Percentiles rank a stretch among this genome's conserved stretches.
Conservation (phyloP, 2,113 vertebrate species). For the Erpornis zantholeuca region DNA sequence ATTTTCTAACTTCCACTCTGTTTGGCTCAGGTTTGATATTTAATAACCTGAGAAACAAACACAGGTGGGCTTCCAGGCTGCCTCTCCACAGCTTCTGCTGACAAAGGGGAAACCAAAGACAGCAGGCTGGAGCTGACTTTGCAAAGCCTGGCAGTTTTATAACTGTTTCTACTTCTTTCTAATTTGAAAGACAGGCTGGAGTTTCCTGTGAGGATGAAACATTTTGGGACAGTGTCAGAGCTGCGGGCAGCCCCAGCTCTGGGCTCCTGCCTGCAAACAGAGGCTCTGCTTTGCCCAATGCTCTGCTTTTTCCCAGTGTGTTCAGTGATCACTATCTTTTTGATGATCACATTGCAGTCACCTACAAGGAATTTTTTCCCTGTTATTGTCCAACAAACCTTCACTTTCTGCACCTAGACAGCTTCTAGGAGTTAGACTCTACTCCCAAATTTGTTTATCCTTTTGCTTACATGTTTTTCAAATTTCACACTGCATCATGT, state of each 20-base stretch:
- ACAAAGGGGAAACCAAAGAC: constrained; percentile 2
- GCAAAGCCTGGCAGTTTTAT: neutral
- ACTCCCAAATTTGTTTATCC: neutral
- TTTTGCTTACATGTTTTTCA: neutral
- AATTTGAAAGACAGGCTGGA: constrained; percentile 2
- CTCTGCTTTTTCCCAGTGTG: rapidly evolving
- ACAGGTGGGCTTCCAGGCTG: constrained; percentile 7
- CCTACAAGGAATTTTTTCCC: neutral
- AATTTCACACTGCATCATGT: neutral
- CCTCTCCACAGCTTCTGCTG: constrained; percentile 5
- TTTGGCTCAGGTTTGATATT: neutral
- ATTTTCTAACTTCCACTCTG: neutral
- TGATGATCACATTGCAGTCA: neutral
- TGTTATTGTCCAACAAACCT: neutral
- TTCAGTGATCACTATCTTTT: neutral
- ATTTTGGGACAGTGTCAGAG: neutral
- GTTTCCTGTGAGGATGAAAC: neutral
- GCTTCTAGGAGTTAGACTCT: neutral
- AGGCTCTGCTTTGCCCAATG: neutral
- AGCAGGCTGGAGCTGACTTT: neutral
- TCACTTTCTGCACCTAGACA: neutral
- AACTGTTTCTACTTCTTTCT: constrained; percentile 10
- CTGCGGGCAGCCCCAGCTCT: rapidly evolving
- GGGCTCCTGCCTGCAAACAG: neutral
- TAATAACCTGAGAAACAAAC: constrained; percentile 20